Percentiles rank a stretch among this genome's conserved stretches.
phyloP scores from a whole-genome alignment of 1,140 invertebrate species.

The Orussus abietinus region DNA sequence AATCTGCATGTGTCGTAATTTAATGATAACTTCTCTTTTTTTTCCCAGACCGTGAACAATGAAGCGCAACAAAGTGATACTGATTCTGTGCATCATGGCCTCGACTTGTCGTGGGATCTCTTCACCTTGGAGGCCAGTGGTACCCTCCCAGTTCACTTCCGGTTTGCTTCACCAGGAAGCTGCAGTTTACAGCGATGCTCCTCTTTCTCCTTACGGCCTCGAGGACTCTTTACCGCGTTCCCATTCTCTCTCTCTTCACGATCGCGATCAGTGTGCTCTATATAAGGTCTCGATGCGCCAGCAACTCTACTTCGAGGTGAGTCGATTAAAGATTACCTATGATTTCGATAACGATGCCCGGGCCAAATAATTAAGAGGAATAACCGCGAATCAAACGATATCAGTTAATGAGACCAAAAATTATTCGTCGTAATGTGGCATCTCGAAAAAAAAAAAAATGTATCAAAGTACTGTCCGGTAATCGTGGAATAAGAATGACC shows the following conservation, averaged over 20 bases:
- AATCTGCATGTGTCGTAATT: no score
- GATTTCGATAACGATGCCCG: no score
- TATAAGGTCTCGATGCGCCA: slow-evolving; percentile 67
- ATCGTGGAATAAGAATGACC: no score
- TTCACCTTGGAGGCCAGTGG: slow-evolving; percentile 37
- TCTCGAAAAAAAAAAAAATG: no score
- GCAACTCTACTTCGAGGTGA: slow-evolving; percentile 63
- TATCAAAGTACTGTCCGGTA: no score
- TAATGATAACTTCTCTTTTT: no score
- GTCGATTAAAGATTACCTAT: background rate
- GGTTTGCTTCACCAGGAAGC: slow-evolving; percentile 31
- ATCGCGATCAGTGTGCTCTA: slow-evolving; percentile 58
- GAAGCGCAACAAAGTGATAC: slow-evolving; percentile 20
- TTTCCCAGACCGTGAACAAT: slow-evolving; percentile 15
- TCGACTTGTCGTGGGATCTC: slow-evolving; percentile 24
- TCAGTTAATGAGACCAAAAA: no score
- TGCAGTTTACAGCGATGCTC: slow-evolving; percentile 21
- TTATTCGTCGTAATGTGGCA: no score
- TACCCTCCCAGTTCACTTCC: slow-evolving; percentile 23
- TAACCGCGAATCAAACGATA: no score
- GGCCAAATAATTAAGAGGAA: no score
- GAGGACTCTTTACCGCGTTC: slow-evolving; percentile 20
- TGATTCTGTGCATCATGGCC: slow-evolving; percentile 16
- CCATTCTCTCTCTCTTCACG: slow-evolving; percentile 24
- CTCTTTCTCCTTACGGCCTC: slow-evolving; percentile 18